Conservation (phyloP, 2,113 vertebrate genomes). For the Sapayoa aenigma region DNA sequence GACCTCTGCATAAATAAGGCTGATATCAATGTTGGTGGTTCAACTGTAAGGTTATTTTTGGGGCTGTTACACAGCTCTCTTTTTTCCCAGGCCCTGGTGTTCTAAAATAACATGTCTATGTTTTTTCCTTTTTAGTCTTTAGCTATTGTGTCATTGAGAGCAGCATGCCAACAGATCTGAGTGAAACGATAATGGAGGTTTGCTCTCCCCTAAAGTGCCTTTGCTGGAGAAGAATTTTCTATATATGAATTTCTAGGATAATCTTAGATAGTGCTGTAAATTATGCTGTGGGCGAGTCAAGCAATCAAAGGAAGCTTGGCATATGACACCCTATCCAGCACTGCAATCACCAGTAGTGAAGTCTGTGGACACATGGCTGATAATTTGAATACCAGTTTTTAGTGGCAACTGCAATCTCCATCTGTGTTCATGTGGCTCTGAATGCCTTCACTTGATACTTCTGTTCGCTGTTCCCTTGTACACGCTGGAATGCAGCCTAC, state of each 20-base stretch:
- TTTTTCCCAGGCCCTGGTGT: neutral
- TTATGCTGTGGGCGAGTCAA: neutral
- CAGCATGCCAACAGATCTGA: neutral
- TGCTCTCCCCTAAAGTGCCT: neutral
- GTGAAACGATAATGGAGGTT: neutral
- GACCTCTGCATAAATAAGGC: neutral
- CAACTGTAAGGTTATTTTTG: neutral
- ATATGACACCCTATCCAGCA: neutral
- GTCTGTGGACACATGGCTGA: slow-evolving; percentile 30
- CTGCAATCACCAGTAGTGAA: neutral
- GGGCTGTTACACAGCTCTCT: neutral
- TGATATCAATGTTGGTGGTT: neutral
- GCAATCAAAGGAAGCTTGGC: neutral
- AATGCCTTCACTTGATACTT: slow-evolving; percentile 54
- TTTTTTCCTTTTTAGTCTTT: neutral
- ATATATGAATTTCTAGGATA: neutral
- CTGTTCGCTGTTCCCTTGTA: neutral
- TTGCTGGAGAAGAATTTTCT: neutral
- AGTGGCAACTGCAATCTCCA: slow-evolving; percentile 23
- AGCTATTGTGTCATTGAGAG: neutral
- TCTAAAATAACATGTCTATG: neutral
- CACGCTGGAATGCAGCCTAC: slow-evolving; percentile 23
- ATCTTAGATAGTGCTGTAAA: neutral
- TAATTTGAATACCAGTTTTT: slow-evolving; percentile 16
- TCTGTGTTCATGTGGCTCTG: slow-evolving; percentile 37